A percentile compares a stretch with the other conserved stretches of the same genome.
These are phyloP conservation scores for Phyto melanocephala DNA, from an alignment of 2,888 invertebrate genomes.

Conservation along the genomic window DNA sequence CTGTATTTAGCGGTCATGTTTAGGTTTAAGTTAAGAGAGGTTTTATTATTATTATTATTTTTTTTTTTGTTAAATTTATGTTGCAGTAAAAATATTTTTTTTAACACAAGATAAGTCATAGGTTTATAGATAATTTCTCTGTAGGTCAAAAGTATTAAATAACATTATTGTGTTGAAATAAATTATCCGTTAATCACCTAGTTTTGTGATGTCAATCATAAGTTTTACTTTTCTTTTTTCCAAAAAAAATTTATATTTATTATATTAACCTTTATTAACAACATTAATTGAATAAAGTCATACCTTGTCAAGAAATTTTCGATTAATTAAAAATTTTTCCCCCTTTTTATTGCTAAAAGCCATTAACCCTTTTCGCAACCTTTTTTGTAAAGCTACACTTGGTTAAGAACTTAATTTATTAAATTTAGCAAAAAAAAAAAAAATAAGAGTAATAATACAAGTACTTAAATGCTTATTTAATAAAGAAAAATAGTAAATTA, in stretches of 20 bases:
- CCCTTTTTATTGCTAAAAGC: neutral
- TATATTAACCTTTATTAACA: neutral
- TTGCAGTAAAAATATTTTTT: no score
- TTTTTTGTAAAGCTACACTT: neutral
- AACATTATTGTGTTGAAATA: neutral
- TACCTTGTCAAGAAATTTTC: neutral
- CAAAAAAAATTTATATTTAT: neutral
- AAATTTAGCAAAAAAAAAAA: constrained; percentile 15
- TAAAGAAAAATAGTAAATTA: neutral
- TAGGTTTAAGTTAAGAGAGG: no score
- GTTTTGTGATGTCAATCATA: neutral
- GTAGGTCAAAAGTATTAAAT: neutral
- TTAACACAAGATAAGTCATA: no score
- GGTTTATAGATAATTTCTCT: no score
- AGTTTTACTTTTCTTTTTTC: neutral
- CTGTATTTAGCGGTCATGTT: no score
- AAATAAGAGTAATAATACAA: neutral
- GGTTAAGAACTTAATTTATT: neutral
- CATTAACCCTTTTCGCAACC: neutral
- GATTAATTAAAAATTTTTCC: neutral
- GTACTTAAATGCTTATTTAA: neutral
- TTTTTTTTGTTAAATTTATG: no score
- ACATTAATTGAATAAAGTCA: neutral
- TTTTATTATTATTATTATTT: no score
- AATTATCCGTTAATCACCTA: neutral